Conservation (phyloP, 23 tunicate genomes). For the Trididemnum miniatum region DNA sequence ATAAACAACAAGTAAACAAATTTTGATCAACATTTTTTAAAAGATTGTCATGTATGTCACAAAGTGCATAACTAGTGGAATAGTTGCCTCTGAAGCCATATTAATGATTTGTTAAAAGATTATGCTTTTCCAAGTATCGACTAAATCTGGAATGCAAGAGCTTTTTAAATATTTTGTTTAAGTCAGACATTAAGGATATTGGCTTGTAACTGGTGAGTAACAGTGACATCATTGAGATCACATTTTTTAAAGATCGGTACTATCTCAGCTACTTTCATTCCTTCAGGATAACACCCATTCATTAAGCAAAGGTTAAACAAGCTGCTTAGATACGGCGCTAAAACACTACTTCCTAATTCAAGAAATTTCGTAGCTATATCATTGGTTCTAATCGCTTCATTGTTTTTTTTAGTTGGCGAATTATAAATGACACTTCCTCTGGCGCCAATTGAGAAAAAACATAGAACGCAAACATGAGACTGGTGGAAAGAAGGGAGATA, state of each 20-base stretch:
- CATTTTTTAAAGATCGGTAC: background rate
- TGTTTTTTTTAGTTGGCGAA: background rate
- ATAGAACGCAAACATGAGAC: background rate
- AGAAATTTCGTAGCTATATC: background rate
- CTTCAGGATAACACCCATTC: too few relatives aligned
- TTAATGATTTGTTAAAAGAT: too few relatives aligned
- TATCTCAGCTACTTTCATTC: background rate
- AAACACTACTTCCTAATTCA: background rate
- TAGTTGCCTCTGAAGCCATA: background rate
- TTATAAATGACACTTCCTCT: too few relatives aligned
- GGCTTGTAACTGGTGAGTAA: background rate
- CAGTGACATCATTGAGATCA: background rate
- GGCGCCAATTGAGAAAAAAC: background rate
- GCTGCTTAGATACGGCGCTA: background rate
- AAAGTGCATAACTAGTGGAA: background rate
- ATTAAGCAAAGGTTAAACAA: too few relatives aligned
- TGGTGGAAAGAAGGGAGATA: background rate
- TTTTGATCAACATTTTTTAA: background rate
- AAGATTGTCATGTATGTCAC: too few relatives aligned
- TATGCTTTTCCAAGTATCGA: too few relatives aligned
- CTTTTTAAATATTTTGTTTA: background rate
- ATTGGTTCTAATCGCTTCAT: too few relatives aligned
- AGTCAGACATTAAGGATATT: background rate
- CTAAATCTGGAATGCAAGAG: background rate
- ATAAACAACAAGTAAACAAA: background rate